Evolutionary conservation across 2,888 invertebrate genomes (phyloP).

Genomic region (Monoplex corrugatus): DNA sequence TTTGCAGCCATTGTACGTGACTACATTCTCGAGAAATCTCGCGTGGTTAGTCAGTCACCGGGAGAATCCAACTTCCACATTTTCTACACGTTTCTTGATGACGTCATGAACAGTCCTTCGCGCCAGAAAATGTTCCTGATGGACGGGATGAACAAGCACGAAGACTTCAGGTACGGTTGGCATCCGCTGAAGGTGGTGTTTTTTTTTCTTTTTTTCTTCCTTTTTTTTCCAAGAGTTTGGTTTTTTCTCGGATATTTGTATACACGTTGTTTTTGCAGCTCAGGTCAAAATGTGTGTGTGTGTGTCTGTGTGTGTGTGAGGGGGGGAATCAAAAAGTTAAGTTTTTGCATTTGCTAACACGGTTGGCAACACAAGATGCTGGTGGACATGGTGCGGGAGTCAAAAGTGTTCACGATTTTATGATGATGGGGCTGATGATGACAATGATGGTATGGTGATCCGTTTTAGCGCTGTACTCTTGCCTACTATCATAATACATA

Average conservation of each 20-base stretch:
- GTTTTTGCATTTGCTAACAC: too few relatives aligned
- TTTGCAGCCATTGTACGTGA: slow-evolving; percentile 74
- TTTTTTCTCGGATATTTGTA: background rate
- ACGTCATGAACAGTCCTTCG: slow-evolving; percentile 52
- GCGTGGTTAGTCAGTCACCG: slow-evolving; percentile 72
- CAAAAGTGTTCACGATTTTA: too few relatives aligned
- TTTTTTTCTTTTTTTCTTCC: background rate
- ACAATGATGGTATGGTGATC: too few relatives aligned
- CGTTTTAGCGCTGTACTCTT: too few relatives aligned
- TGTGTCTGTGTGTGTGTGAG: slow-evolving; percentile 15
- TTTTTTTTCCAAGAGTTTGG: too few relatives aligned
- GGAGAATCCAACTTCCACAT: slow-evolving; percentile 79
- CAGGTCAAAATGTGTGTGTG: background rate
- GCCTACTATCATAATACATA: too few relatives aligned
- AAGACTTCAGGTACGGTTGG: slow-evolving; percentile 43
- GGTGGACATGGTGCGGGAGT: too few relatives aligned
- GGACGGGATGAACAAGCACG: slow-evolving; percentile 42
- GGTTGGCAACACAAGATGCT: too few relatives aligned
- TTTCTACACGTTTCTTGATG: slow-evolving; percentile 77
- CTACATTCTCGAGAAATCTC: slow-evolving; percentile 79
- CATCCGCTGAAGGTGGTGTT: background rate
- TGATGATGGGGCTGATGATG: too few relatives aligned
- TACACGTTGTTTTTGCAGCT: background rate
- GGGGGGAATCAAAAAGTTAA: too few relatives aligned
- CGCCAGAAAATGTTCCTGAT: slow-evolving; percentile 42